Base-by-base conservation (phyloP, 2,113 vertebrate species). In the Sterna hirundo region DNA sequence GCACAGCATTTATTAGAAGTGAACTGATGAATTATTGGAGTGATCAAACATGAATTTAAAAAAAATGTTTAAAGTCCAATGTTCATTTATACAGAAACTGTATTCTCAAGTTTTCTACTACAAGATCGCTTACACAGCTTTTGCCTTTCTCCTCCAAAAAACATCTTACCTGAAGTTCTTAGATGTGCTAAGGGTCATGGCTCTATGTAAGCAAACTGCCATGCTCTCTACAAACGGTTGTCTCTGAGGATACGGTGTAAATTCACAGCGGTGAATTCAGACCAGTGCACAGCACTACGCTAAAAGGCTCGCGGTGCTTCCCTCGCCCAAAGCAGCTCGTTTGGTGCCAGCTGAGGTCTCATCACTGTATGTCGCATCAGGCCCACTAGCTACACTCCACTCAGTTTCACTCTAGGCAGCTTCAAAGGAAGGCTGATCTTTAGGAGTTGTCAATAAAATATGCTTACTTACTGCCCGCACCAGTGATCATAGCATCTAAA, bases 361-460 rank as follows among this genome's bases (percentile, higher is more conserved):
- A 1, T 26, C 51, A 7, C 34, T 22, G 23, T 4, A 3, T 3
- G 13, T 1, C 27, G 30, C 64, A 9, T 42, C 5, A 26, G 82
- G 16, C 44, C 32, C 55, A 51, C 13, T 9, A 55, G 27, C 49
- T 47, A 26, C 0, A 0, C 62, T 76, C 4, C 1, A 5, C 15
- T 69, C 10, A 10, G 10, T 46, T 72, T 40, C 78, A 30, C 57
- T 69, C 52, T 5, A 15, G 26, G 86, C 58, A 88, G 83, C 76
- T 94, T 91, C 71, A 36, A 72, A 88, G 91, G 38, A 84, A 94
- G 42, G 52, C 38, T 71, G 81, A 95, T 92, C 91, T 96, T 93
- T 57, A 93, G 83, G 66, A 85, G n/a, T 10, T 93, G 93, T 79
- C 96, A 91, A 89, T 96, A 97, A 82, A 94, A 87, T 1, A 23